Evolutionary conservation across 2,797 vertebrate species (phyloP).

Genomic region (Channa striata): DNA sequence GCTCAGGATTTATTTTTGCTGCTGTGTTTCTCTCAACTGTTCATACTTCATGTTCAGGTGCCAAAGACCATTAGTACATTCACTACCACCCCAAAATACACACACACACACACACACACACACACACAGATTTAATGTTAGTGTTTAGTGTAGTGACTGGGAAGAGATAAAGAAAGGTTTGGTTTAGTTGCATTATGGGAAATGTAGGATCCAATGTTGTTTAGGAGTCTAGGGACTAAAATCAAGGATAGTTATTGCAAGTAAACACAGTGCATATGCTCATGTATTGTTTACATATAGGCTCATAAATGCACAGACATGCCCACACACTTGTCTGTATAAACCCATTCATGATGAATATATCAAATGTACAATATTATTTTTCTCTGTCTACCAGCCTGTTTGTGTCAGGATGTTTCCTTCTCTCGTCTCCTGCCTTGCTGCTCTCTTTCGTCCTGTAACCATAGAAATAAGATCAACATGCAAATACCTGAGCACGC

Average conservation of each 20-base stretch:
- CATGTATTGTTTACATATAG: too few species aligned
- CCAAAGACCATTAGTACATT: background rate
- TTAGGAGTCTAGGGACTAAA: too few species aligned
- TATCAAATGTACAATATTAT: background rate
- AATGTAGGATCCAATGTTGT: background rate
- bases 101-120: background rate
- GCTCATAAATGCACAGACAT: too few species aligned
- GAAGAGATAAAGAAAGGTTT: background rate
- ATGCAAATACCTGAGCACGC: slow-evolving; percentile 80
- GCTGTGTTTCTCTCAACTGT: slow-evolving; percentile 26
- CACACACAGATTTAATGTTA: background rate
- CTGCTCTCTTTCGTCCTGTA: slow-evolving; percentile 62
- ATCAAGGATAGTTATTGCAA: background rate
- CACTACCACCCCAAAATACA: too few species aligned
- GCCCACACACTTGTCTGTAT: background rate
- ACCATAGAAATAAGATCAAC: slow-evolving; percentile 78
- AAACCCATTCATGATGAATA: slow-evolving; percentile 16
- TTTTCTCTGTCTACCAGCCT: slow-evolving; percentile 38
- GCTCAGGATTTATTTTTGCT: slow-evolving; percentile 37
- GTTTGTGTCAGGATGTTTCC: slow-evolving; percentile 45
- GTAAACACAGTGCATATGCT: too few species aligned
- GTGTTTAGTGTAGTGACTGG: background rate
- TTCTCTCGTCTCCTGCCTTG: slow-evolving; percentile 51
- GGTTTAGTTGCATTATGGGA: background rate
- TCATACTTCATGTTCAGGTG: background rate